Evolutionary conservation across 2,113 vertebrate species (phyloP), one percentile per base, ranked within the genome.

Genomic region (Carlito syrichta): DNA sequence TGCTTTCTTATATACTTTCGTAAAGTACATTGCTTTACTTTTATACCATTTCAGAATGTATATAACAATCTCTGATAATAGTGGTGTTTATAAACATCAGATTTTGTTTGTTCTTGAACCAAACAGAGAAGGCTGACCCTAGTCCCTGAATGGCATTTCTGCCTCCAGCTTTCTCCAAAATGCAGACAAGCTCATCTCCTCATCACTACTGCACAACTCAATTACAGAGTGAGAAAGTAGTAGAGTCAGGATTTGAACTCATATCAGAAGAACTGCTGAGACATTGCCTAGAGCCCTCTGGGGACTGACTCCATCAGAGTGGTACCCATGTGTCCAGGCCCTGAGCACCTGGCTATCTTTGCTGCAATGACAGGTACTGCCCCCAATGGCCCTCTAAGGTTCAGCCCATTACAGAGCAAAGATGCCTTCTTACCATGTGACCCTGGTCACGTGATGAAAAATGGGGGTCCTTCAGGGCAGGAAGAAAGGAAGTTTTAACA

Each of bases 331-430:
- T 32, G 12, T 32, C 43, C 58, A 8, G 32, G 52, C 5, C 16
- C 32, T 43, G 11, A 60, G 35, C 14, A 22, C 23, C 13, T 79
- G 40, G 73, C 35, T n/a, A 16, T 19, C 66, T 27, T 38, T 56
- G 32, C 32, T 48, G 23, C 5, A 20, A 3, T 22, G 13, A 58
- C 32, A 54, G 6, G 0, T 13, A 5, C 2, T 62, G 2, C 12
- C 66, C 40, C 74, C 50, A 3, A 0, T 3, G 56, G 68, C 3
- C 8, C 14, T 69, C 14, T 13, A 8, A 94, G 22, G 60, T 9
- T 0, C 43, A 71, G 11, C 23, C 14, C 23, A 5, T 40, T 58
- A n/a, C 14, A 91, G 17, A 83, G 9, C n/a, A 23, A 11, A 66
- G 9, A 6, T n/a, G 8, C 35, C 27, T 10, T 40, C 45, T 60